Evolutionary conservation across 2,888 invertebrate species (phyloP).

Genomic region (Dicyrtomina minuta): DNA sequence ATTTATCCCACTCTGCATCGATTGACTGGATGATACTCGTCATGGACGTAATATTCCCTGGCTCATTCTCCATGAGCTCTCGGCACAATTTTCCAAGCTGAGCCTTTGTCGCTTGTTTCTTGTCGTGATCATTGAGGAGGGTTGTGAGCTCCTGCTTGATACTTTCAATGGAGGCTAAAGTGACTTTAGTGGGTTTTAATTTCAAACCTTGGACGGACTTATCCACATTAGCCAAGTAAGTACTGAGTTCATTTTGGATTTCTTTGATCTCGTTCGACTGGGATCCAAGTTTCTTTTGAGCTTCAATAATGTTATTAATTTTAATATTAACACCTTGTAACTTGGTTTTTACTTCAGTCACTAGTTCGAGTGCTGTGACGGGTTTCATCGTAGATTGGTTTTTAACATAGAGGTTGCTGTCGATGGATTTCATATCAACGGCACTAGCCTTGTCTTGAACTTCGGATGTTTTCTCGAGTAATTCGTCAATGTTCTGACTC

Average conservation of each 20-base stretch:
- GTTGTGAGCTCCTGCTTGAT: slow-evolving; percentile 3
- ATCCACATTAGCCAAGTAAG: slow-evolving; percentile 7
- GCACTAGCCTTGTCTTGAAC: background rate
- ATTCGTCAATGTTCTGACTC: background rate
- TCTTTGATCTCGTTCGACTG: slow-evolving; percentile 24
- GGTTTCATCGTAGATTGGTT: slow-evolving; percentile 14
- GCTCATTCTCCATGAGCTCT: slow-evolving; percentile 30
- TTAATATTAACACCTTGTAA: slow-evolving; percentile 38
- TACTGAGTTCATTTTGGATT: slow-evolving; percentile 17
- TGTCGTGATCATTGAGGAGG: background rate
- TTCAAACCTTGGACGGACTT: background rate
- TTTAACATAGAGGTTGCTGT: slow-evolving; percentile 15
- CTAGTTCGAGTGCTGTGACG: slow-evolving; percentile 29
- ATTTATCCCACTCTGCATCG: slow-evolving; percentile 29
- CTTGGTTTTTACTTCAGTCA: slow-evolving; percentile 34
- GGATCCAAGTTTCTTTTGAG: slow-evolving; percentile 10
- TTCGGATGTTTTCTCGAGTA: background rate
- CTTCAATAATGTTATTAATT: slow-evolving; percentile 8
- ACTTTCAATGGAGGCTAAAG: background rate
- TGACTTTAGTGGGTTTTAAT: slow-evolving; percentile 14
- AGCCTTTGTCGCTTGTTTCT: slow-evolving; percentile 19
- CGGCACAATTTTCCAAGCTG: slow-evolving; percentile 11
- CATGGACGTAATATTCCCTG: slow-evolving; percentile 15
- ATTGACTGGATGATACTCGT: slow-evolving; percentile 17
- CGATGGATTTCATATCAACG: slow-evolving; percentile 6